These are phyloP conservation scores for Pluvianellus socialis DNA, from an alignment of 2,113 vertebrate species.

Conservation along the genomic window DNA sequence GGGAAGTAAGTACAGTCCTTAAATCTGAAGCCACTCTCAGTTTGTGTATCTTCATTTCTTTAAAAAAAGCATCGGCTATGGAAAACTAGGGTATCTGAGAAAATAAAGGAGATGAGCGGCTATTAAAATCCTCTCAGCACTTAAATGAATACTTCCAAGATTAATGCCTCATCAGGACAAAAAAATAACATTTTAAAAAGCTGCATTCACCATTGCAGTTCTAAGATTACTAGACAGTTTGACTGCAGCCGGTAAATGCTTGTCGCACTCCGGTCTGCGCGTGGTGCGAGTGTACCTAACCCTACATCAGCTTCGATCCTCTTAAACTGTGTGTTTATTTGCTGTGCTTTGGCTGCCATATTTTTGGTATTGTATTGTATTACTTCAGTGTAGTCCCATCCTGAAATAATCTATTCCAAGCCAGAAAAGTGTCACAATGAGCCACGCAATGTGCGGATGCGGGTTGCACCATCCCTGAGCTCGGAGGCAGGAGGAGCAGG, in stretches of 20 bases:
- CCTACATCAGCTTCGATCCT: not conserved
- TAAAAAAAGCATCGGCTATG: not conserved
- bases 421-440: fast-evolving
- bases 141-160: not conserved
- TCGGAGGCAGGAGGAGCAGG: not conserved
- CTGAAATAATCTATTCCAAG: not conserved
- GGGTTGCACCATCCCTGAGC: not conserved
- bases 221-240: not conserved
- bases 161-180: not conserved
- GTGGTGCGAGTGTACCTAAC: too few relatives aligned
- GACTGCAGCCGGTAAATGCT: not conserved
- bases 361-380: not conserved
- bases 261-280: not conserved
- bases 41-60: not conserved
- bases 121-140: not conserved
- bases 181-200: not conserved
- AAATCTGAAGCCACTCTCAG: not conserved
- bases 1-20: not conserved
- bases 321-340: not conserved
- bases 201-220: not conserved
- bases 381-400: not conserved
- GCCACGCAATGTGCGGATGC: fast-evolving
- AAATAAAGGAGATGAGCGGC: not conserved
- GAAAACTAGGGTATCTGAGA: not conserved
- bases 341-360: not conserved